Conservation (phyloP, 2,113 vertebrate genomes). For the Percopsis transmontana region DNA sequence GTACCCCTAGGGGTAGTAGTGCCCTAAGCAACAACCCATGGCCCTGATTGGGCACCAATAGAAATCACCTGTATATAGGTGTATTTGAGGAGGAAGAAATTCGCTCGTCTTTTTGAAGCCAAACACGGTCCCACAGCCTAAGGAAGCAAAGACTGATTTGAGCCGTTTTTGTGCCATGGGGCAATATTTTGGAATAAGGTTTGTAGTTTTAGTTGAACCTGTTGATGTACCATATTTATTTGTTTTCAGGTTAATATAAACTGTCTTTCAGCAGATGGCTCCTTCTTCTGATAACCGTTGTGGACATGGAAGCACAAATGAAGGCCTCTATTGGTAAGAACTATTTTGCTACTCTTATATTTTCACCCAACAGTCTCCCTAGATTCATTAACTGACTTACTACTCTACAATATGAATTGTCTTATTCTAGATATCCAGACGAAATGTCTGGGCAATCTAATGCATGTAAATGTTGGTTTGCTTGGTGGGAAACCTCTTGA, state of each 20-base stretch:
- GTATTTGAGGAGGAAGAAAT: conserved; percentile 2
- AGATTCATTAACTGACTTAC: not conserved
- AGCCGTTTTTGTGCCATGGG: conserved; percentile 43
- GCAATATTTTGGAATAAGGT: conserved; percentile 43
- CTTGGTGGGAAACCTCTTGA: conserved; percentile 56
- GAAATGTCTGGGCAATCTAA: conserved; percentile 68
- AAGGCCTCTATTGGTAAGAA: conserved; percentile 45
- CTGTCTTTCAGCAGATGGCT: conserved; percentile 53
- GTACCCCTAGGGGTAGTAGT: not conserved
- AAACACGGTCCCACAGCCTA: not conserved
- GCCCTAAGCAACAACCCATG: not conserved
- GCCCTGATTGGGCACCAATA: conserved; percentile 39
- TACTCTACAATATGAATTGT: not conserved
- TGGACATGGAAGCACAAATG: conserved; percentile 36
- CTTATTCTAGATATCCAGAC: conserved; percentile 38
- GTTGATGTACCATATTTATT: not conserved
- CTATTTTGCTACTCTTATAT: not conserved
- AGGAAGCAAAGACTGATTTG: not conserved
- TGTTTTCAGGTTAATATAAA: not conserved
- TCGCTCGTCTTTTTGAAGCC: not conserved
- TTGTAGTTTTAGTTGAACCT: conserved; percentile 6
- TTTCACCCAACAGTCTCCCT: not conserved
- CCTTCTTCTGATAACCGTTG: conserved; percentile 33
- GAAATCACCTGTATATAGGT: conserved; percentile 57
- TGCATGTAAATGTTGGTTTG: conserved; percentile 61